Conservation (phyloP, 35 echinoderm and acorn worm species). For the Amphiura filiformis region DNA sequence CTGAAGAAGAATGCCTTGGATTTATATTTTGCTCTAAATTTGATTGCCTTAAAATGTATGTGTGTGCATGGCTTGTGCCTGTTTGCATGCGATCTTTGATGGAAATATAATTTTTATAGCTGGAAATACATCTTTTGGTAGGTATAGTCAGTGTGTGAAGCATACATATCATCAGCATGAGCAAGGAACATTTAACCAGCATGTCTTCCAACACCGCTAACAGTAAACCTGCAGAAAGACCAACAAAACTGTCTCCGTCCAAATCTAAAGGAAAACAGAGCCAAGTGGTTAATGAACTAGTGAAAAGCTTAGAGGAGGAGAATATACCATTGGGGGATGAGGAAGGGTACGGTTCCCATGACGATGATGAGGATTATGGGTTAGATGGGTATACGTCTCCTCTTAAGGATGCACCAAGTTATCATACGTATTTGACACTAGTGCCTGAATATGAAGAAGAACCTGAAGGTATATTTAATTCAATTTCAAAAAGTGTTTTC, state of each 20-base stretch:
- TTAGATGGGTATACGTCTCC: slow-evolving; percentile 60
- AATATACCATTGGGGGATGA: background rate
- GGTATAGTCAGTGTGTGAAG: too few relatives aligned
- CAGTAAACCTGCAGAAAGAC: background rate
- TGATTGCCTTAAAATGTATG: too few relatives aligned
- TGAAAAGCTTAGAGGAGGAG: background rate
- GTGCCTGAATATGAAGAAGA: slow-evolving; percentile 55
- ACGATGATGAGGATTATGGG: slow-evolving; percentile 25
- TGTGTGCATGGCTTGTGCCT: too few relatives aligned
- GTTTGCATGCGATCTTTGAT: too few relatives aligned
- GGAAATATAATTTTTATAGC: too few relatives aligned
- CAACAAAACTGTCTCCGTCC: background rate
- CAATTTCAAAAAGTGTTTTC: too few relatives aligned
- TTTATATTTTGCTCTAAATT: too few relatives aligned
- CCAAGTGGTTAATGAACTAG: background rate
- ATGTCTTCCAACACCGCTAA: background rate
- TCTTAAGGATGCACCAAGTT: slow-evolving; percentile 60
- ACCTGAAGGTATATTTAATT: background rate
- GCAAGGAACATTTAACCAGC: background rate
- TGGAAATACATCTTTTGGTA: too few relatives aligned
- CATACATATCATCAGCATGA: too few relatives aligned
- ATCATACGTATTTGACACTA: slow-evolving; percentile 66
- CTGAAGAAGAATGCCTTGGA: too few relatives aligned
- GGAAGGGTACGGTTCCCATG: slow-evolving; percentile 57
- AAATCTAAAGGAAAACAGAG: too few relatives aligned